These are phyloP conservation scores for Cataglyphis cursor DNA, from an alignment of 2,888 invertebrate species.

Conservation along the genomic window DNA sequence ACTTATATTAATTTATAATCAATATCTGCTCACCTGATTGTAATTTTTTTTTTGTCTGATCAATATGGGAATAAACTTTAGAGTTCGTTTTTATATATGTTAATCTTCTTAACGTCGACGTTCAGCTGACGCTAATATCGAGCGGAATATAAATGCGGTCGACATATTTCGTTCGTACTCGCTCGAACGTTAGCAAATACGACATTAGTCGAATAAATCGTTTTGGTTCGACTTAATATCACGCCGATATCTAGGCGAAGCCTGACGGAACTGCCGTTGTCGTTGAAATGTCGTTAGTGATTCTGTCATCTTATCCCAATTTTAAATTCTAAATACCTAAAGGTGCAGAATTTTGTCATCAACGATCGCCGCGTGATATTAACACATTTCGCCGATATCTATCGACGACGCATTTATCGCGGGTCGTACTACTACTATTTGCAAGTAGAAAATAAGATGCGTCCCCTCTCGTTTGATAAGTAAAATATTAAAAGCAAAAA, in stretches of 20 bases:
- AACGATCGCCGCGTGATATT: slow-evolving; percentile 33
- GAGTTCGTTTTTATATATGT: slow-evolving; percentile 40
- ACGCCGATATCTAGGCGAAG: slow-evolving; percentile 46
- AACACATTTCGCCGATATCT: background rate
- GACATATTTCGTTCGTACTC: slow-evolving; percentile 51
- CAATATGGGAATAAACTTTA: background rate
- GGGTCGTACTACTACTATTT: background rate
- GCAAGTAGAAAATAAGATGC: background rate
- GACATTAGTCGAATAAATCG: slow-evolving; percentile 54
- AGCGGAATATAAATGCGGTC: slow-evolving; percentile 53
- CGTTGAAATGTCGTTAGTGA: slow-evolving; percentile 65
- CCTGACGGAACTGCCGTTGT: slow-evolving; percentile 26
- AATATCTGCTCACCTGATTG: background rate
- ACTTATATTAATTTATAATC: background rate
- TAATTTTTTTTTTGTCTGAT: background rate
- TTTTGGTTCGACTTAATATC: slow-evolving; percentile 50
- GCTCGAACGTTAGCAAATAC: slow-evolving; percentile 32
- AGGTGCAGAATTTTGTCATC: slow-evolving; percentile 29
- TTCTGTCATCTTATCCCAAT: slow-evolving; percentile 9
- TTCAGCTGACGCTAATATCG: slow-evolving; percentile 49
- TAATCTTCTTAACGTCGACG: slow-evolving; percentile 62
- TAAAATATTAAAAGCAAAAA: background rate
- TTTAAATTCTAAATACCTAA: slow-evolving; percentile 32
- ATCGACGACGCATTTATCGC: slow-evolving; percentile 7
- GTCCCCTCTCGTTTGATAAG: background rate